Conservation (phyloP, 2,888 invertebrate species). For the Sarcophaga subvicina region DNA sequence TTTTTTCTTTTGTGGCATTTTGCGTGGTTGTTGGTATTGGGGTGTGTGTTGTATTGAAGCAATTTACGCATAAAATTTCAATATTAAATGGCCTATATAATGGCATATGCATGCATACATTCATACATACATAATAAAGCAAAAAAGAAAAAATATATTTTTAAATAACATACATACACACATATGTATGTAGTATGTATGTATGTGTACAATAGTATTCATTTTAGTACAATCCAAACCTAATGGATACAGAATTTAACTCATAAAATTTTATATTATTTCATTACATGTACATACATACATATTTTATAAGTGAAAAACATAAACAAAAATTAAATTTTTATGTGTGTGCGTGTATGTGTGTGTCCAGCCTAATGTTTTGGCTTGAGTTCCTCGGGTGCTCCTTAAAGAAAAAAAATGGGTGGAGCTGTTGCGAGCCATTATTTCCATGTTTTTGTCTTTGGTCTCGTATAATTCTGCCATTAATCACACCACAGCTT, state of each 20-base stretch:
- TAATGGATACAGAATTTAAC: no score
- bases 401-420: slow-evolving; percentile 5
- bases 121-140: not conserved
- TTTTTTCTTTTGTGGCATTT: not conserved
- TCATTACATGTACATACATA: slow-evolving; percentile 2
- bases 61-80: slow-evolving; percentile 58
- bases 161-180: no score
- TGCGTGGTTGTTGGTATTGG: not conserved
- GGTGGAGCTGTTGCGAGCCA: slow-evolving; percentile 40
- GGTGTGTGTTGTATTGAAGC: not conserved
- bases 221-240: no score
- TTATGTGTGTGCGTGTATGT: no score
- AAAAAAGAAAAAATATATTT: no score
- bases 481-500: slow-evolving; percentile 65
- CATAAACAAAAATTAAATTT: not conserved
- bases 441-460: slow-evolving; percentile 1
- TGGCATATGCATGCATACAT: not conserved
- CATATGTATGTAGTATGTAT: no score
- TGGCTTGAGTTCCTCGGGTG: slow-evolving; percentile 24
- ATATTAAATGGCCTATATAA: slow-evolving; percentile 47
- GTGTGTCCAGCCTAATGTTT: slow-evolving; percentile 20
- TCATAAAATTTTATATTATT: not conserved
- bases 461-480: slow-evolving; percentile 58
- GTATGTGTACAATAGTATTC: no score
- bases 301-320: slow-evolving; percentile 20